Percentiles rank a stretch among this genome's conserved stretches.
Evolutionary conservation across 1,140 invertebrate species (phyloP).

Genomic region (Euwallacea fornicatus): DNA sequence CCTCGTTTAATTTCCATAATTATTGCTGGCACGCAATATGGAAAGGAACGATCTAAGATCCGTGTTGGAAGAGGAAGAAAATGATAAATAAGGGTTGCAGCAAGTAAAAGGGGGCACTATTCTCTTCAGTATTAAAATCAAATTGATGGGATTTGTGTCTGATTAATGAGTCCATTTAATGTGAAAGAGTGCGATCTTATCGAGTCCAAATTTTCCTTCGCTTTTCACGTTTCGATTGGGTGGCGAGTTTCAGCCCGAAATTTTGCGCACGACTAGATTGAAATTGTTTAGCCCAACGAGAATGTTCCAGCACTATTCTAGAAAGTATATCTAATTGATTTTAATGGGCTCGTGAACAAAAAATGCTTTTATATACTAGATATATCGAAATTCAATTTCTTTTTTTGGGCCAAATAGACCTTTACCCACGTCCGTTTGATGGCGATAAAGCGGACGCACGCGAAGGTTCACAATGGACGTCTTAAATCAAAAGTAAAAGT

Average conservation of each 20-base stretch:
- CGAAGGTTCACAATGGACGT: not conserved
- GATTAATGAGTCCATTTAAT: too few relatives aligned
- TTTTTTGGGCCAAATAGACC: slow-evolving; percentile 11
- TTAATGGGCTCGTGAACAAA: slow-evolving; percentile 13
- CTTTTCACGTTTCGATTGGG: too few relatives aligned
- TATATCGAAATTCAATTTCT: slow-evolving; percentile 18
- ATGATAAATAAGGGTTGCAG: too few relatives aligned
- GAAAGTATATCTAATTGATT: slow-evolving; percentile 28
- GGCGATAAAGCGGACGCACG: not conserved
- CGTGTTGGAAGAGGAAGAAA: too few relatives aligned
- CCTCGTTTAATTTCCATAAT: not conserved
- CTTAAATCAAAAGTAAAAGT: slow-evolving; percentile 16
- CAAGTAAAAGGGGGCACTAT: too few relatives aligned
- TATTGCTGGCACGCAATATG: too few relatives aligned
- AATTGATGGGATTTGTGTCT: too few relatives aligned
- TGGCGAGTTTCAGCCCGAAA: too few relatives aligned
- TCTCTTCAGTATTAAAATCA: too few relatives aligned
- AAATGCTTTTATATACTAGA: slow-evolving; percentile 8
- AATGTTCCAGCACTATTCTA: not conserved
- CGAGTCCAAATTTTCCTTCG: too few relatives aligned
- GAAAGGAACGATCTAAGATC: too few relatives aligned
- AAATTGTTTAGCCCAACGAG: not conserved
- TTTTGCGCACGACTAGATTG: not conserved
- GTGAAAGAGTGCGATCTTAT: too few relatives aligned
- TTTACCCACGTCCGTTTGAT: slow-evolving; percentile 11